Percentiles rank a stretch among this genome's conserved stretches.
Conservation (phyloP, 2,888 invertebrate species). For the Blastobasis lacticolella region DNA sequence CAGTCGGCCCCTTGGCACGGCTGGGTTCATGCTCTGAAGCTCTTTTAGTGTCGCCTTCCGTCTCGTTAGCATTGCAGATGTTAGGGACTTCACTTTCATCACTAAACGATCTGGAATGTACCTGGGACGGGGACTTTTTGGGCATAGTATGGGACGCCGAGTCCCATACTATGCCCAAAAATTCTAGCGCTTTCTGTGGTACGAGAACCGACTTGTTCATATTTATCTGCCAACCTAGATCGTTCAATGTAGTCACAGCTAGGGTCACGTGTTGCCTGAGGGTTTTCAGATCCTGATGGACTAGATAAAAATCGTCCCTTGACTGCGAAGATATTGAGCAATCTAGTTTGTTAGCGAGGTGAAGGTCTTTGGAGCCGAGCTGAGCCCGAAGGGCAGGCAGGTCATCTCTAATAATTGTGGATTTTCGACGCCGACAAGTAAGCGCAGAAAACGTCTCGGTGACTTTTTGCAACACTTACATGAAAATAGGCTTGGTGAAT, state of each 20-base stretch:
- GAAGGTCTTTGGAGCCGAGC: constrained; percentile 14
- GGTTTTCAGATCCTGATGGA: not conserved
- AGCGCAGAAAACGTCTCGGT: constrained; percentile 12
- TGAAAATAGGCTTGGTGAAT: constrained; percentile 17
- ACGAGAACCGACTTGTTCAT: not conserved
- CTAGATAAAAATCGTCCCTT: constrained; percentile 15
- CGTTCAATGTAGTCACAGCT: not conserved
- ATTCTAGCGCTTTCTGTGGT: not conserved
- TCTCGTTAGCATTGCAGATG: too few relatives aligned
- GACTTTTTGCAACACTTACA: constrained; percentile 6
- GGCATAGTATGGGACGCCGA: not conserved
- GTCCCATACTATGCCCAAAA: constrained; percentile 1
- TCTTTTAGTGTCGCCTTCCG: not conserved
- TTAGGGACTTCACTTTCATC: not conserved
- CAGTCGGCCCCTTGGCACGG: not conserved
- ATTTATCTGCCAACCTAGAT: constrained; percentile 1
- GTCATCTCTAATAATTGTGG: constrained; percentile 12
- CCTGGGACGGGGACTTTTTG: too few relatives aligned
- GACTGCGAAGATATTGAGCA: constrained; percentile 12
- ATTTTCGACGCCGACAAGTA: not conserved
- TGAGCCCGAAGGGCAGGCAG: constrained; percentile 15
- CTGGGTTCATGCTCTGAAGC: not conserved
- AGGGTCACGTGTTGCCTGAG: not conserved
- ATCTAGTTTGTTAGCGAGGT: constrained; percentile 18
- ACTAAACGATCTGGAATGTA: not conserved